Percentiles rank a stretch among this genome's conserved stretches.
Evolutionary conservation across 2,888 invertebrate genomes (phyloP).

Genomic region (Villa cingulata): DNA sequence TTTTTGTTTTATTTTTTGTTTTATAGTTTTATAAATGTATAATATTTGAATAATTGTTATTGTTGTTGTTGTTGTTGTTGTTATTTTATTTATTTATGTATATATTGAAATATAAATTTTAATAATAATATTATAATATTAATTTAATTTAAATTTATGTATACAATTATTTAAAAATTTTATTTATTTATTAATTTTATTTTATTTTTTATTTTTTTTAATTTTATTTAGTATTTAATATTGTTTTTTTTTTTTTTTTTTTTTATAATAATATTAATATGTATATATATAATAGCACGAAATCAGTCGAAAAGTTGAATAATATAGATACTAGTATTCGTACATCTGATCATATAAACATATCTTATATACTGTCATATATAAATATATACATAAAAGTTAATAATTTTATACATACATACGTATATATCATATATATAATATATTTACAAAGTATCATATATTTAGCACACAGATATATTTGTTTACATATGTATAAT

Average conservation of each 20-base stretch:
- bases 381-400: too few relatives aligned
- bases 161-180: not conserved
- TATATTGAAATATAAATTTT: not conserved
- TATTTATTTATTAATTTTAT: not conserved
- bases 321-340: not conserved
- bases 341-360: not conserved
- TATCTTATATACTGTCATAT: too few relatives aligned
- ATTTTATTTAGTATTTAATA: not conserved
- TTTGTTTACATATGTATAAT: too few relatives aligned
- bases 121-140: not conserved
- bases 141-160: not conserved
- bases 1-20: constrained; percentile 1
- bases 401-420: too few relatives aligned
- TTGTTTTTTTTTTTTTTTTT: too few relatives aligned
- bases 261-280: too few relatives aligned
- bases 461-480: too few relatives aligned
- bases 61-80: not conserved
- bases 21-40: not conserved
- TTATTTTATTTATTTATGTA: constrained; percentile 1
- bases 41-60: not conserved
- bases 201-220: not conserved
- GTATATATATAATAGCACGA: not conserved
- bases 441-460: too few relatives aligned
- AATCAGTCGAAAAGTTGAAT: not conserved
- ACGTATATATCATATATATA: too few relatives aligned